Base-by-base conservation (phyloP, 1,140 invertebrate species). In the Eriosoma lanigerum region DNA sequence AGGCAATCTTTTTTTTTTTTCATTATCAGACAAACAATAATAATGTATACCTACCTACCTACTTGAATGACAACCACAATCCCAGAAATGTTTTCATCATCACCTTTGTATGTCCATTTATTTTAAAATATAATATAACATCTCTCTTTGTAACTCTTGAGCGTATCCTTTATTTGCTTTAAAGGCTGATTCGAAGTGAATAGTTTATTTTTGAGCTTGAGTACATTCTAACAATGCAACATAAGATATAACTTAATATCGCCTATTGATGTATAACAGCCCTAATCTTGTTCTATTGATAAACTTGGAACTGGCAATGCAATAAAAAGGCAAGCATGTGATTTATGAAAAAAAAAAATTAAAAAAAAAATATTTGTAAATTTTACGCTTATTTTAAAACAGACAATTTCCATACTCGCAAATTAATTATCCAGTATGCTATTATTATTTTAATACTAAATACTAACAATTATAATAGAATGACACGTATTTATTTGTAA, bases 101-200 rank as follows among this genome's bases (percentile, higher is more conserved):
- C 4, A 38, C 26, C 29, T 38, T 38, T 38, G 29, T 64, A 64
- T 38, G 17, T 19, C 19, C 19, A n/a, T 38, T 64, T 64, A 64
- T 64, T 38, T 17, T n/a, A 19, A 38, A 64, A 64, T 64, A 64
- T 38, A 64, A 64, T 64, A 64, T n/a, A 38, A 3, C 29, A 26
- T 58, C 19, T 62, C 9, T 62, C 26, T n/a, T 38, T 38, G 60
- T 38, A 29, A 12, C 29, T n/a, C n/a, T 38, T 13, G 60, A 64
- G 17, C 38, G n/a, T 38, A 38, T 21, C 19, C 3, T 64, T 64
- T 64, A 64, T 64, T 21, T 64, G 17, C n/a, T 64, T 38, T 64
- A n/a, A 64, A 38, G 3, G 13, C 26, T 32, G 17, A 5, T 19
- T 32, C n/a, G 60, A 38, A 38, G 60, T 64, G 38, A 32, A 64